A percentile compares a stretch with the other conserved stretches of the same genome.
These are phyloP conservation scores for Zaprionus taronus DNA, from an alignment of 1,140 invertebrate species.

Conservation along the genomic window DNA sequence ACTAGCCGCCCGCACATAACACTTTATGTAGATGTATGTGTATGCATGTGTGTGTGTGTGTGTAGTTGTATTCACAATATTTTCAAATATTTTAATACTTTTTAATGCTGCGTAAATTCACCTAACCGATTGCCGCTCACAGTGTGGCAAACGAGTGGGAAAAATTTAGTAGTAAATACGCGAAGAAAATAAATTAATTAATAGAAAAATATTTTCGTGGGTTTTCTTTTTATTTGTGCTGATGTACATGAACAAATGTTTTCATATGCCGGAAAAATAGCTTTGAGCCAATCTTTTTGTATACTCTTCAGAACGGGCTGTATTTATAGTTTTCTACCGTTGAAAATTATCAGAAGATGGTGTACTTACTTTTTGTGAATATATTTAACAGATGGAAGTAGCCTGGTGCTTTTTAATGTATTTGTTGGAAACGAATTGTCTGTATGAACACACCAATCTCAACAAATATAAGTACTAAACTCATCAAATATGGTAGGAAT, in stretches of 20 bases:
- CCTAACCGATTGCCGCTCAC: constrained; percentile 47
- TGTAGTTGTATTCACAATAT: constrained; percentile 12
- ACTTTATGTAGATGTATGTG: constrained; percentile 23
- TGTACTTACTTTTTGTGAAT: background rate
- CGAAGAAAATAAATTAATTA: constrained; percentile 39
- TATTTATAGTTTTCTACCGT: background rate
- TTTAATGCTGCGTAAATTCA: constrained; percentile 79
- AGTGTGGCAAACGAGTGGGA: background rate
- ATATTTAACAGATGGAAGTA: too few relatives aligned
- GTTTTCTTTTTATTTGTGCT: constrained; percentile 4
- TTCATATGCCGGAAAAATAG: constrained; percentile 50
- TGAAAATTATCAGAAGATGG: background rate
- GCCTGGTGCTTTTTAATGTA: too few relatives aligned
- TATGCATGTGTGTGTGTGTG: background rate
- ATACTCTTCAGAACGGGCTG: background rate
- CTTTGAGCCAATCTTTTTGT: constrained; percentile 10
- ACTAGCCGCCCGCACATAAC: constrained; percentile 28
- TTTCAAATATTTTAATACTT: constrained; percentile 61
- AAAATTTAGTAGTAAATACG: constrained; percentile 9
- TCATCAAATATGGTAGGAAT: background rate
- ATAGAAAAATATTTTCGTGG: constrained; percentile 59
- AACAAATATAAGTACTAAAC: background rate
- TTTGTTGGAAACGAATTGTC: too few relatives aligned
- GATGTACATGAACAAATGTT: constrained; percentile 39
- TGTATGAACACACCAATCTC: background rate